Evolutionary conservation across 2,113 vertebrate species (phyloP).

Genomic region (Pygoscelis antarcticus): DNA sequence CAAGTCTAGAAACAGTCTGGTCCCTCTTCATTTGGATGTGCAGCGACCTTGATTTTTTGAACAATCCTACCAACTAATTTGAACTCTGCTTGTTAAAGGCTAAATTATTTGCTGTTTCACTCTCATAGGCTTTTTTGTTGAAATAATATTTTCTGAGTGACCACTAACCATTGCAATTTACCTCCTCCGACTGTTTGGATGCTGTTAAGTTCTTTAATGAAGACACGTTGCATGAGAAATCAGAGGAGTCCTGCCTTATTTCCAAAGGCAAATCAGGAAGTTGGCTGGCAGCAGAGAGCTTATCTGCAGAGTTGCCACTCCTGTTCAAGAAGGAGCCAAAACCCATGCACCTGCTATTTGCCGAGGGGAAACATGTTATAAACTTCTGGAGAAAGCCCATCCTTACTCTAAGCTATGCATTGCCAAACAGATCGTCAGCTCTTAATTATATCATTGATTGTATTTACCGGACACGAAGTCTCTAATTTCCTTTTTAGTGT

Average conservation of each 20-base stretch:
- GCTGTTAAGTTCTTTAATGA: neutral
- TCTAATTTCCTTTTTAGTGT: neutral
- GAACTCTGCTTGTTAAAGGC: neutral
- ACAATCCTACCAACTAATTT: neutral
- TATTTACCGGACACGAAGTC: neutral
- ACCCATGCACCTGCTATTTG: neutral
- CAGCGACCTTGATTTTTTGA: rapidly evolving
- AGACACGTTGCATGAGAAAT: rapidly evolving
- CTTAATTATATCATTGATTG: neutral
- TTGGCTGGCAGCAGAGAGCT: neutral
- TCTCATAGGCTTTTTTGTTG: neutral
- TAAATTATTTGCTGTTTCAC: neutral
- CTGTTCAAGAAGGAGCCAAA: neutral
- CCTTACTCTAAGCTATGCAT: neutral
- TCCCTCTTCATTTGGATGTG: neutral
- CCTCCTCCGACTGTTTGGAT: neutral
- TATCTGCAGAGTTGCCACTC: neutral
- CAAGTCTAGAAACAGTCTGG: neutral
- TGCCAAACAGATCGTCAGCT: neutral
- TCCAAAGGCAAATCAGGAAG: neutral
- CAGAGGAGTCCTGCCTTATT: neutral
- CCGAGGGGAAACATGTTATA: neutral
- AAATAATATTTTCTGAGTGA: neutral
- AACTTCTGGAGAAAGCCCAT: neutral
- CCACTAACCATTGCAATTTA: neutral